These are phyloP conservation scores for Iselma pallidipennis DNA, from an alignment of 2,888 invertebrate genomes.

Conservation along the genomic window DNA sequence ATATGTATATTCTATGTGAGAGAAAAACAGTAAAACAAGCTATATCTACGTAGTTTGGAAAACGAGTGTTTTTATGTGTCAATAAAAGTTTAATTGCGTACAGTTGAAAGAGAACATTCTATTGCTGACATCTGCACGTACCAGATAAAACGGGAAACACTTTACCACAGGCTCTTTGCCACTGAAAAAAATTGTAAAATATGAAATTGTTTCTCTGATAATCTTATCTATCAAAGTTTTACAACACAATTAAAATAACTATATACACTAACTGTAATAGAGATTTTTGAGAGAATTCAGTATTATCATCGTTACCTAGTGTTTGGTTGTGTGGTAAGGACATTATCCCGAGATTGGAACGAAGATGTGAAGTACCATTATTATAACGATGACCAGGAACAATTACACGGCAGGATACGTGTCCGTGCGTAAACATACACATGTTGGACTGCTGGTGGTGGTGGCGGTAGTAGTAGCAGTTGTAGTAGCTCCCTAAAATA, in stretches of 20 bases:
- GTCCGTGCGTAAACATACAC: constrained; percentile 31
- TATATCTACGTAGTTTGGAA: constrained; percentile 39
- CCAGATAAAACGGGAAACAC: constrained; percentile 32
- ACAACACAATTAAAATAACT: neutral
- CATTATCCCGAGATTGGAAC: neutral
- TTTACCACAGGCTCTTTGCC: neutral
- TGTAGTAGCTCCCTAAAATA: constrained; percentile 26
- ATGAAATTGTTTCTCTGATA: neutral
- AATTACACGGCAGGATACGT: constrained; percentile 30
- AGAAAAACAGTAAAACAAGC: constrained; percentile 38
- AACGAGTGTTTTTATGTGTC: constrained; percentile 40
- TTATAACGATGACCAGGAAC: constrained; percentile 19
- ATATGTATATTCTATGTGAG: no score
- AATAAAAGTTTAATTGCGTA: constrained; percentile 47
- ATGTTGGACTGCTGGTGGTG: no score
- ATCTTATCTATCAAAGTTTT: neutral
- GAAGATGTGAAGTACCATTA: neutral
- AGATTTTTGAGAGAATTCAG: neutral
- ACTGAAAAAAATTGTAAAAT: neutral
- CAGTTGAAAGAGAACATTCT: constrained; percentile 34
- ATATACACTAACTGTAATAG: no score
- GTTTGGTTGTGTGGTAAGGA: neutral
- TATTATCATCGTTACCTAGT: neutral
- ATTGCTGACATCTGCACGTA: constrained; percentile 41
- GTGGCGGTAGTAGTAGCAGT: no score